A percentile compares a stretch with the other conserved stretches of the same genome.
Conservation (phyloP, 2,113 vertebrate species). For the Amphiprion percula region DNA sequence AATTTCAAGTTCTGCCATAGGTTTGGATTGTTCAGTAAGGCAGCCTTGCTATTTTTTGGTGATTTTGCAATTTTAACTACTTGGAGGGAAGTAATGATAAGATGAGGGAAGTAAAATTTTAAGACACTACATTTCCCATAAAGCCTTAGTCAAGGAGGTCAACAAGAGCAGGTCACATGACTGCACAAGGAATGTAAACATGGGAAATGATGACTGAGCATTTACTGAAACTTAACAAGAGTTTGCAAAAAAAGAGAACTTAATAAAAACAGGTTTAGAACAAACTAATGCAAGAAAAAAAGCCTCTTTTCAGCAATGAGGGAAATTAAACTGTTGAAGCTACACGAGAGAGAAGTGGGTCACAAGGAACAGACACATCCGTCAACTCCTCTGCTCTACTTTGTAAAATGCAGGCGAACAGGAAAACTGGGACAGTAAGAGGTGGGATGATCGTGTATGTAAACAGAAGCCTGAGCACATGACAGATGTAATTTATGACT, state of each 20-base stretch:
- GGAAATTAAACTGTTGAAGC: conserved; percentile 15
- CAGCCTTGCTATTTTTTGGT: too few species aligned
- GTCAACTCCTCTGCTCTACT: conserved; percentile 28
- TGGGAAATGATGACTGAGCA: conserved; percentile 28
- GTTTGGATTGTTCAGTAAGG: too few species aligned
- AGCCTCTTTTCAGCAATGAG: conserved; percentile 34
- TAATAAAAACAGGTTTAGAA: background rate
- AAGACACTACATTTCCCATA: conserved; percentile 14
- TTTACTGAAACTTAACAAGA: background rate
- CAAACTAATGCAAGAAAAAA: conserved; percentile 9
- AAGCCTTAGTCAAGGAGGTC: background rate
- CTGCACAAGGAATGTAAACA: conserved; percentile 70
- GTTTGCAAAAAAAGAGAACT: background rate
- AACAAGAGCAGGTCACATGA: conserved; percentile 16
- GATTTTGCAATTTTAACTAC: too few species aligned
- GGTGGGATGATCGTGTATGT: conserved; percentile 8
- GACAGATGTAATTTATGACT: background rate
- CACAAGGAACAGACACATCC: conserved; percentile 29
- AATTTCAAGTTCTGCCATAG: too few species aligned
- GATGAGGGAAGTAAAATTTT: background rate
- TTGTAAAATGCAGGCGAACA: background rate
- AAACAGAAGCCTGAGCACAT: conserved; percentile 3
- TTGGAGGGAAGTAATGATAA: too few species aligned
- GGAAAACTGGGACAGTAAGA: conserved; percentile 14
- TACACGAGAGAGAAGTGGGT: conserved; percentile 52